Conservation (phyloP, 2,113 vertebrate genomes). For the Montifringilla adamsi region DNA sequence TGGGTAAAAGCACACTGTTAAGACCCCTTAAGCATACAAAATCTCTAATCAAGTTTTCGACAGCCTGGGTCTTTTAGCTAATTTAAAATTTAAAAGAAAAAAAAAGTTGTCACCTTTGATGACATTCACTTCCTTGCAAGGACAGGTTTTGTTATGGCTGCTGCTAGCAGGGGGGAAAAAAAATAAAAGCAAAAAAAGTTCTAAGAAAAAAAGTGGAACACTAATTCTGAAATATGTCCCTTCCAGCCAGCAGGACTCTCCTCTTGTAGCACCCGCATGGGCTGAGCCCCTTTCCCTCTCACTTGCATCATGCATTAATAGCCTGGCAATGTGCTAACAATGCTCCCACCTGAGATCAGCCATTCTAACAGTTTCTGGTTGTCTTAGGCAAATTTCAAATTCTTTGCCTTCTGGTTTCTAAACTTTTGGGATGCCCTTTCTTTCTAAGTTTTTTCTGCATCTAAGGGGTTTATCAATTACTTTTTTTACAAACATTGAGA, state of each 20-base stretch:
- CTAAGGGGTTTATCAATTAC: neutral
- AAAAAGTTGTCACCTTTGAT: neutral
- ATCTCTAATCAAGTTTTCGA: neutral
- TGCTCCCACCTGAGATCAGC: neutral
- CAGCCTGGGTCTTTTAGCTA: neutral
- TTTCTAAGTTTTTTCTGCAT: neutral
- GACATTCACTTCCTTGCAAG: neutral
- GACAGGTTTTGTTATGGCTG: neutral
- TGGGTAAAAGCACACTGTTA: neutral
- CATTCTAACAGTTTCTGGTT: neutral
- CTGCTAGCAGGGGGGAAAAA: neutral
- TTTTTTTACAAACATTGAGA: neutral
- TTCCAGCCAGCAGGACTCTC: neutral
- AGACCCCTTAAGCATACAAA: neutral
- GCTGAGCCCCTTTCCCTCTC: neutral
- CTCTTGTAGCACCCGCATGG: accelerated
- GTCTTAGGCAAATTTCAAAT: neutral
- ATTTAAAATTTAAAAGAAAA: neutral
- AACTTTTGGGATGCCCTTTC: neutral
- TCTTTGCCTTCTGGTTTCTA: neutral
- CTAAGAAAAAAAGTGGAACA: neutral
- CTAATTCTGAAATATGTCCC: neutral
- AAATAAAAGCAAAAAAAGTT: neutral
- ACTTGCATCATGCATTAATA: neutral
- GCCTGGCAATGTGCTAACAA: neutral